Evolutionary conservation across 2,888 invertebrate species (phyloP).

Genomic region (Agrotis puta): DNA sequence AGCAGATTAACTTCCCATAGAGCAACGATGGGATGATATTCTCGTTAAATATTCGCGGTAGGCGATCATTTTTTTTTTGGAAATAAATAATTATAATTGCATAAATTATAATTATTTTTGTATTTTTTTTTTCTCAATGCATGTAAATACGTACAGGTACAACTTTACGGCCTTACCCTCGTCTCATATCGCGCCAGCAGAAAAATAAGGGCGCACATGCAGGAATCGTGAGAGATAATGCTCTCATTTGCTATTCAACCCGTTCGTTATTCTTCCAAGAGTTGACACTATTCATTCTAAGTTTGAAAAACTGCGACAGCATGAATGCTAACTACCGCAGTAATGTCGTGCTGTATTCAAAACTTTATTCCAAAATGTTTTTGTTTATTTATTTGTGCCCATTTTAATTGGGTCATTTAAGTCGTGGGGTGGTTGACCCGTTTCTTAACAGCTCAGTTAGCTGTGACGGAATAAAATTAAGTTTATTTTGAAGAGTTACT

Average conservation of each 20-base stretch:
- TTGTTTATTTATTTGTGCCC: conserved; percentile 46
- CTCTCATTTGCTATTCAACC: conserved; percentile 55
- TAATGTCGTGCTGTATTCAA: conserved; percentile 44
- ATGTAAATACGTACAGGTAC: conserved; percentile 18
- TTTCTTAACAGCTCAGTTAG: conserved; percentile 24
- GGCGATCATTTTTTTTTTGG: too few species aligned
- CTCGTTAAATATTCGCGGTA: too few species aligned
- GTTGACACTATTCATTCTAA: conserved; percentile 49
- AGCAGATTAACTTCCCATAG: too few species aligned
- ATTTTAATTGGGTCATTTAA: conserved; percentile 49
- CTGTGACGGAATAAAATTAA: not conserved
- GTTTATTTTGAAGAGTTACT: too few species aligned
- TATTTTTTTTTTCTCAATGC: conserved; percentile 19
- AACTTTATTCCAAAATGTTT: conserved; percentile 44
- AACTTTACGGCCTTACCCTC: not conserved
- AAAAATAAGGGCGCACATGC: conserved; percentile 35
- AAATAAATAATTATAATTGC: too few species aligned
- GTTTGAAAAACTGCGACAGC: conserved; percentile 41
- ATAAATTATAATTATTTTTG: too few species aligned
- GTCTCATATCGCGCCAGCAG: conserved; percentile 18
- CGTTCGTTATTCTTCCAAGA: conserved; percentile 47
- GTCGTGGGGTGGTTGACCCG: conserved; percentile 40
- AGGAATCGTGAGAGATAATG: conserved; percentile 52
- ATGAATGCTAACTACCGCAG: conserved; percentile 47
- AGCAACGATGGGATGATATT: too few species aligned